phyloP scores from a whole-genome alignment of 1,140 invertebrate genomes.

The Drepana arcuata region DNA sequence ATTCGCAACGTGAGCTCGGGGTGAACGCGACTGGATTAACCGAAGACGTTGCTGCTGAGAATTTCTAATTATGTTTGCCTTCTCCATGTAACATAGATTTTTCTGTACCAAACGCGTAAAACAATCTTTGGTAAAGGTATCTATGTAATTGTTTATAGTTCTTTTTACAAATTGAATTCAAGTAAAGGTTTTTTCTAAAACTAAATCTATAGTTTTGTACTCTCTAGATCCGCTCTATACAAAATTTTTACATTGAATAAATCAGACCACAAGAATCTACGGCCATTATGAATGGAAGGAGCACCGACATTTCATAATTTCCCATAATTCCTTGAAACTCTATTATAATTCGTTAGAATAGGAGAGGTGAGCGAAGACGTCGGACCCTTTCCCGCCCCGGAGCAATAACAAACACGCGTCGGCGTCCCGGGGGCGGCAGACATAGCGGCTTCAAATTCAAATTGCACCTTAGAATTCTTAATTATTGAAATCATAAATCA shows the following conservation, averaged over 20 bases:
- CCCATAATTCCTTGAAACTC: slow-evolving; percentile 38
- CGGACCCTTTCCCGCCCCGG: slow-evolving; percentile 47
- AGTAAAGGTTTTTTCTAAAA: too few species aligned
- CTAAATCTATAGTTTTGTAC: too few species aligned
- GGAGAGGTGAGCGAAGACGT: slow-evolving; percentile 43
- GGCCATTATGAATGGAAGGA: too few species aligned
- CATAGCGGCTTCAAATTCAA: slow-evolving; percentile 61
- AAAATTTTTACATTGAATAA: too few species aligned
- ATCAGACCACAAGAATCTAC: too few species aligned
- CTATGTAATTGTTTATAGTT: too few species aligned
- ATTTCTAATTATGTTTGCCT: too few species aligned
- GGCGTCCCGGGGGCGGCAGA: slow-evolving; percentile 46
- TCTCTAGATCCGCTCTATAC: too few species aligned
- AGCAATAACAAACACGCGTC: slow-evolving; percentile 65
- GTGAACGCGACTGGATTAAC: slow-evolving; percentile 7
- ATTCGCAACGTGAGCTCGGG: slow-evolving; percentile 6
- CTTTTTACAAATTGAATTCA: too few species aligned
- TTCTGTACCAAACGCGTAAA: too few species aligned
- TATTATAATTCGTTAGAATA: slow-evolving; percentile 47
- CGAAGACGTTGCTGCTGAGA: background rate
- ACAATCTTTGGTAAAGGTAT: too few species aligned
- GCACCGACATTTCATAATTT: slow-evolving; percentile 26
- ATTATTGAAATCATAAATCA: slow-evolving; percentile 72
- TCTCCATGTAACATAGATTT: too few species aligned
- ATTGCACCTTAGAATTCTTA: slow-evolving; percentile 71